Evolutionary conservation across 2,113 vertebrate species (phyloP), one percentile per base, ranked within the genome.

Genomic region (Falcunculus frontatus): DNA sequence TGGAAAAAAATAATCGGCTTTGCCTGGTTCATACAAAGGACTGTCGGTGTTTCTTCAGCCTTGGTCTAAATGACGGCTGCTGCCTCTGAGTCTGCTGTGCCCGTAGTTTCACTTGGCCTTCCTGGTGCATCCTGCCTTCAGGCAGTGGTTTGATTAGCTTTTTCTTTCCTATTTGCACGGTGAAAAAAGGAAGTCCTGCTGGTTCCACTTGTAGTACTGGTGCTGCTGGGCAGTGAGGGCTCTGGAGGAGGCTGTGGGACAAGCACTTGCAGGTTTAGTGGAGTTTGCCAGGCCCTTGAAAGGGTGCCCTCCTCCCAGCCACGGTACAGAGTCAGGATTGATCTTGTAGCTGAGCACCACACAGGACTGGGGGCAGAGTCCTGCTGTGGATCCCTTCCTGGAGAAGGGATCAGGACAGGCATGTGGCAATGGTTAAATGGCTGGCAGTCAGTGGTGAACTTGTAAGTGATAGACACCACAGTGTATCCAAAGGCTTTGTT

Each of bases 201-300:
- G 63, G 59, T 42, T 88, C 7, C 46, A 63, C 67, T 73, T 0
- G 6, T 10, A 22, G 32, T 32, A 32, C 42, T 50, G 67, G 26
- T 53, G 62, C 85, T 88, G 74, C 63, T 64, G 3, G 0, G 59
- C 42, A 50, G 68, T 0, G 0, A 59, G 59, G 39, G 39, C 49
- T 73, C 37, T 53, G 1, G 2, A 74, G 65, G 47, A 64, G 41
- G 32, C 62, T 30, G 14, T 3, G 2, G 39, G 44, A 55, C 0
- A 1, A 25, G 21, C 0, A 0, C 37, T 50, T 55, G 33, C 35
- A 67, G 59, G 14, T 19, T 35, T 65, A 21, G 9, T 2, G 2
- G 68, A 41, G 20, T 47, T 74, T 60, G 65, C 56, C 42, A 30
- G n/a, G 25, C 27, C 32, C 29, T 56, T 29, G 65, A 23, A 74